A percentile compares a stretch with the other conserved stretches of the same genome.
Evolutionary conservation across 23 tunicate genomes (phyloP).

Genomic region (Halocynthia aurantium): DNA sequence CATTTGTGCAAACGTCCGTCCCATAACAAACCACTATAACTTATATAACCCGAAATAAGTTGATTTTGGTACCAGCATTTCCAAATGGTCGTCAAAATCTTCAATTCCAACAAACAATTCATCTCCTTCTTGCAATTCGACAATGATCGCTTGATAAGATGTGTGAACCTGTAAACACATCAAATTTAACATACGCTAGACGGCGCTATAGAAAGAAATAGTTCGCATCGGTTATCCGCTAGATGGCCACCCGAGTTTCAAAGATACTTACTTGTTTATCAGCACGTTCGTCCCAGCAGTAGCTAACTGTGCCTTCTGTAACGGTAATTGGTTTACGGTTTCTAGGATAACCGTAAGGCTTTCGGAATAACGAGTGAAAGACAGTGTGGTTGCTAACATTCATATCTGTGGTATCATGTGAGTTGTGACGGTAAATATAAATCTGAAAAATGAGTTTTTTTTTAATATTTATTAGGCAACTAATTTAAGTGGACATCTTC

Average conservation of each 20-base stretch:
- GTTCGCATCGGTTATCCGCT: no score
- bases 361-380: background rate
- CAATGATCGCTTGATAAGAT: background rate
- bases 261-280: background rate
- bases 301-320: background rate
- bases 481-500: background rate
- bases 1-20: no score
- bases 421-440: background rate
- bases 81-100: background rate
- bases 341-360: background rate
- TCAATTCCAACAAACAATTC: background rate
- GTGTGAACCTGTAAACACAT: conserved; percentile 3
- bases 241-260: no score
- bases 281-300: conserved; percentile 4
- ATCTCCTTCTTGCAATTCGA: background rate
- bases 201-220: no score
- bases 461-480: background rate
- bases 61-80: background rate
- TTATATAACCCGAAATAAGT: conserved; percentile 6
- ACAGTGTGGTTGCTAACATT: conserved; percentile 3
- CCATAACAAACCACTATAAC: background rate
- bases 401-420: background rate
- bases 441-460: no score
- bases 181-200: no score
- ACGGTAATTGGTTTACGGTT: conserved; percentile 2